Evolutionary conservation across 2,888 invertebrate species (phyloP), one percentile per base, ranked within the genome.

Genomic region (Ferrisia virgata): DNA sequence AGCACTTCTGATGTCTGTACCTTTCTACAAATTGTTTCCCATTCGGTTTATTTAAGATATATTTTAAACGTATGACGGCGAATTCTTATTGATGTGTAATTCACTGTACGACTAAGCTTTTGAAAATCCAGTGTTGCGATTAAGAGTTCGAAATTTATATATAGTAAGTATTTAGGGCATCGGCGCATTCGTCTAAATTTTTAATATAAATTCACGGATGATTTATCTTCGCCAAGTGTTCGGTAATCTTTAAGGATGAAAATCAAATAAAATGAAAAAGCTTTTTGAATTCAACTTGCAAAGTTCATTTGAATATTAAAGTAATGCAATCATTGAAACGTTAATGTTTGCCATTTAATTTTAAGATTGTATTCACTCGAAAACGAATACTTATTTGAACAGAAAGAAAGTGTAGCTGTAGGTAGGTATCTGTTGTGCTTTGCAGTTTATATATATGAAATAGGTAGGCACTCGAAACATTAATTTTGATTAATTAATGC

Each of bases 201-300:
- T 76, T 76, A 76, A 76, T 76, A 76, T 76, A 76, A 64, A 76
- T 76, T 76, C 72, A 76, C 72, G 72, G 72, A 36, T 76, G 72
- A 76, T 76, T 76, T 76, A 76, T 76, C 72, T 76, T 76, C 72
- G 33, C 72, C 72, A 31, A 76, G 72, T 36, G 72, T 36, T 76
- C 72, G 72, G 33, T 36, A 36, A 76, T 76, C 72, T 76, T 76
- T 76, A 33, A 31, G 22, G 28, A 76, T 76, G 72, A 76, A 76
- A 76, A 76, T 76, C 72, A 76, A 36, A 76, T 76, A 76, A 76
- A 76, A 76, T 76, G 72, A 76, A 36, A 76, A 76, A 76, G 72
- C 72, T 76, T 76, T 76, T 36, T 76, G 36, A 36, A 76, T 33
- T 76, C 72, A 36, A 76, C 36, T 76, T 76, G 36, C 72, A 76